Evolutionary conservation across 2,797 vertebrate species (phyloP), one percentile per base, ranked within the genome.

Genomic region (Micromesistius poutassou): DNA sequence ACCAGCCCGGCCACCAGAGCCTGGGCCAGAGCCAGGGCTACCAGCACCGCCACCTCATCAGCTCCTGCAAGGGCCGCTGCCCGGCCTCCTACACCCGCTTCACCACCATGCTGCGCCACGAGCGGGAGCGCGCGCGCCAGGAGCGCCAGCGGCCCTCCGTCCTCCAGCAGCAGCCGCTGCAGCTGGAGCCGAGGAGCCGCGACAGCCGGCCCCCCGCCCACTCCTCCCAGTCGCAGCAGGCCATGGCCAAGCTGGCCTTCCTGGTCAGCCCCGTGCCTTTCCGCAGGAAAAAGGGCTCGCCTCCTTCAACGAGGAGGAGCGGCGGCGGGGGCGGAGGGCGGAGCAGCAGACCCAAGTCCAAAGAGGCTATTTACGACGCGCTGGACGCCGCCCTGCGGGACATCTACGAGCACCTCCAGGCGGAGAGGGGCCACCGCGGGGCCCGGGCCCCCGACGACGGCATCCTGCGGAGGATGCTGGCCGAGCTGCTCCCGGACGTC

Each of bases 181-280:
- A 95, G 78, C 91, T 92, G 85, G 83, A 83, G 28, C 89, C 81
- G 36, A 82, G 88, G 78, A 87, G 28, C 76, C 87, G 78, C 16
- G 38, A 82, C 0, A 93, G 95, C 79, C 92, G 91, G 87, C 90
- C 86, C 40, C 84, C 77, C 76, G 85, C 88, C 77, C 92, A 89
- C 71, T 88, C 81, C 80, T 87, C 92, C 9, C 89, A 89, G 79
- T 88, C 91, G 50, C 96, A 97, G 84, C 93, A 96, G 72, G 94
- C 96, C 79, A 96, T 98, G 87, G 97, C 98, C 80, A 99, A 99
- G 89, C 94, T 99, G 88, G 98, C 98, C 82, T 99, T 97, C 88
- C 93, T 99, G 46, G 97, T 99, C 92, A 99, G 98, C 75, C 98
- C 98, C 79, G 97, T 99, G 96, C 98, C 98, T 97, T 99, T 99